Evolutionary conservation across 2,888 invertebrate genomes (phyloP).

Genomic region (Argyresthia albistria): DNA sequence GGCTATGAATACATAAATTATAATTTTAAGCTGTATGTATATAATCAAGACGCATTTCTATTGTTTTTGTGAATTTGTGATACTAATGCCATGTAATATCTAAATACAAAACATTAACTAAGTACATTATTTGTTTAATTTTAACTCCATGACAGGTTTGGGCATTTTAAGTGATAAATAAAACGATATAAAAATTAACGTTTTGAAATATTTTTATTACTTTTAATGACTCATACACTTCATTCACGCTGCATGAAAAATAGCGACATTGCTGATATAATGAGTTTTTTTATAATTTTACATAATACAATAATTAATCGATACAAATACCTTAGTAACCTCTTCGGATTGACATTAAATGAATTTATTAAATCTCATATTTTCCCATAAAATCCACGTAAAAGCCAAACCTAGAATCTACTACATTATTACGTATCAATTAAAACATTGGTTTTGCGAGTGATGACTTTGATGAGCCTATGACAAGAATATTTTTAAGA

Average conservation of each 20-base stretch:
- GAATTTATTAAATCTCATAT: constrained; percentile 45
- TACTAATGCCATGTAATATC: no score
- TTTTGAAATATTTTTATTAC: constrained; percentile 35
- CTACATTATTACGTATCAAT: no score
- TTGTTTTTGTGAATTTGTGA: no score
- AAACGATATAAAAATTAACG: not conserved
- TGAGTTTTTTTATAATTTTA: constrained; percentile 37
- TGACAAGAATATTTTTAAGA: no score
- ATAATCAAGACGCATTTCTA: no score
- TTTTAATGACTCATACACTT: constrained; percentile 51
- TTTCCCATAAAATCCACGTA: not conserved
- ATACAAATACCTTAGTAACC: constrained; percentile 46
- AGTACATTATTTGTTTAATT: not conserved
- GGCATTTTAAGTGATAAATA: not conserved
- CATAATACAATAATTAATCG: constrained; percentile 36
- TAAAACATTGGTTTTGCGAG: no score
- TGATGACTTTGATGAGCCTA: no score
- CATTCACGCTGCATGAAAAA: constrained; percentile 56
- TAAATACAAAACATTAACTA: no score
- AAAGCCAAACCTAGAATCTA: no score
- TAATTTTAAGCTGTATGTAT: no score
- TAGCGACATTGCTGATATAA: constrained; percentile 55
- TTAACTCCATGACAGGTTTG: not conserved
- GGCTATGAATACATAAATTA: no score
- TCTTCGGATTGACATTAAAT: constrained; percentile 43